Base-by-base conservation (phyloP, 2,888 invertebrate species). In the Aleiodes leptofemur region DNA sequence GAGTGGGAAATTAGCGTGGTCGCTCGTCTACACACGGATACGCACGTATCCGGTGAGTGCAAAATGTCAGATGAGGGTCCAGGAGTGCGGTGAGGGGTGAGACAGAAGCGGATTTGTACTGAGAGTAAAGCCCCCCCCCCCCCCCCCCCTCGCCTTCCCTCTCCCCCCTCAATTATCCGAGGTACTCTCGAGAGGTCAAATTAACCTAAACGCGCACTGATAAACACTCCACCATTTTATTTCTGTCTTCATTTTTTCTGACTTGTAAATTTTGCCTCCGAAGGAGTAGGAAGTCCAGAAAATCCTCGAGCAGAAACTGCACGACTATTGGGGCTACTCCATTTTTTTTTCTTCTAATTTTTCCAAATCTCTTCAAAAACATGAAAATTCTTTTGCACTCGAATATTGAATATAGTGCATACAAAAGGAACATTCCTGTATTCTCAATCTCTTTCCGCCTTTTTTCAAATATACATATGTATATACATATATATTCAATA, bases 161-260 rank as follows among this genome's bases (percentile, higher is more conserved):
- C 53, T 68, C 69, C 76, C 80, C 82, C 43, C 43, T 43, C 86
- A 85, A 86, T 86, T 86, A 86, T 84, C 80, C 81, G 80, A 86
- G 43, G 83, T 82, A 84, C 85, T 31, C 84, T 82, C 82, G 76
- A 83, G 83, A 83, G 81, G 81, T 78, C 83, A 83, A 85, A 86
- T 86, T 85, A 86, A 84, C 83, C 82, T 86, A 85, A 86, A 86
- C 83, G 84, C 82, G 82, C 81, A 75, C 82, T 83, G 86, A 86
- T 86, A 86, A 86, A 86, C 86, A 86, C 83, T 82, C 82, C 82
- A 23, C 23, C 29, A 31, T 73, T 73, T 64, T 69, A 69, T 73
- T 69, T 14, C 66, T 61, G 69, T 51, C 72, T 23, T n/a, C n/a
- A n/a, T n/a, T n/a, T n/a, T 73, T 69, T 14, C 66, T 61, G 69